phyloP scores from a whole-genome alignment of 2,797 vertebrate genomes.

The Diceros bicornis region DNA sequence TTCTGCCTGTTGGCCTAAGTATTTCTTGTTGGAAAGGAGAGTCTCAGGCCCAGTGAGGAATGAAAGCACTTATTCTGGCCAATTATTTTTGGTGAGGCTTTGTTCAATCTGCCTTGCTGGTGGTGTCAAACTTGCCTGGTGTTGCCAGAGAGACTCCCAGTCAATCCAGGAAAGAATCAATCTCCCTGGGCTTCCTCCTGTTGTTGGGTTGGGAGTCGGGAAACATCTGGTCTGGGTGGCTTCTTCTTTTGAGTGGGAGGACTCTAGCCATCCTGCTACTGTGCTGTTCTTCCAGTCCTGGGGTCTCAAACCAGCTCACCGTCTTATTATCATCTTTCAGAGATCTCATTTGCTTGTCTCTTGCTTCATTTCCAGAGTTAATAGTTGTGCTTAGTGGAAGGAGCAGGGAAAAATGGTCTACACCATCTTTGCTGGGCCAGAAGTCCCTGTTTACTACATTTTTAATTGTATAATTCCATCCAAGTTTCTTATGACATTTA shows the following conservation, averaged over 20 bases:
- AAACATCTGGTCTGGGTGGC: neutral
- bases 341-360: neutral
- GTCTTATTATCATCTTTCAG: neutral
- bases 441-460: neutral
- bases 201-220: neutral
- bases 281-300: neutral
- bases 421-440: neutral
- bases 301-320: neutral
- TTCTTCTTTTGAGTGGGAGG: neutral
- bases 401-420: neutral
- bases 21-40: neutral
- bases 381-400: neutral
- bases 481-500: neutral
- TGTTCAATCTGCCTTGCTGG: neutral
- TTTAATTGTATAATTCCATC: constrained; percentile 10
- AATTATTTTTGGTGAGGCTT: neutral
- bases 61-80: neutral
- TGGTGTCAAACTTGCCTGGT: neutral
- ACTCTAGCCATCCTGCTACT: neutral
- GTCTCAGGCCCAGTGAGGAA: neutral
- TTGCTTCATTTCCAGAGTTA: neutral
- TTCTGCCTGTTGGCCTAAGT: neutral
- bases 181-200: neutral
- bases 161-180: neutral
- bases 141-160: neutral